Conservation (phyloP, 2,888 invertebrate genomes). For the Caenorhabditis auriculariae region DNA sequence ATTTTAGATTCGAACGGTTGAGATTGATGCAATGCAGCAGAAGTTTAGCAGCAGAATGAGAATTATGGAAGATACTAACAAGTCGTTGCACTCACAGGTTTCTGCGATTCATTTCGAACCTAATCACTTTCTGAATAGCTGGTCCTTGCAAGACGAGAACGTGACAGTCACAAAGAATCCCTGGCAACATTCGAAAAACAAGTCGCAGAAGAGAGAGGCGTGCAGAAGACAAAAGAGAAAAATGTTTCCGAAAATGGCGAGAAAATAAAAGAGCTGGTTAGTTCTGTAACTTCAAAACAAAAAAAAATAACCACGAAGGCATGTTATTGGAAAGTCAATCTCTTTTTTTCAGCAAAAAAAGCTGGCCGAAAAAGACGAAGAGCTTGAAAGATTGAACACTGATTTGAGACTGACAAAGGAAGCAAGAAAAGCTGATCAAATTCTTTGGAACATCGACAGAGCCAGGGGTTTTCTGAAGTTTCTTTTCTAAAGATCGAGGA, state of each 20-base stretch:
- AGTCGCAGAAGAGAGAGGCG: constrained; percentile 25
- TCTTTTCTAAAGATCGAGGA: neutral
- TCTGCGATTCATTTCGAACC: no score
- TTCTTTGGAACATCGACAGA: constrained; percentile 48
- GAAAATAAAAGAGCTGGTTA: constrained; percentile 40
- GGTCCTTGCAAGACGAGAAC: constrained; percentile 58
- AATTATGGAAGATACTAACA: constrained; percentile 64
- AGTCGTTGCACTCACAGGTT: constrained; percentile 60
- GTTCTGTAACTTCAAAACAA: constrained; percentile 9
- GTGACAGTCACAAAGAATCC: constrained; percentile 56
- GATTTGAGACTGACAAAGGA: constrained; percentile 56
- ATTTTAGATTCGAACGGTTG: constrained; percentile 45
- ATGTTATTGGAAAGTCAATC: neutral
- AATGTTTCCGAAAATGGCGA: constrained; percentile 22
- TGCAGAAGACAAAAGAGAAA: constrained; percentile 36
- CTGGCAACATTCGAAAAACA: constrained; percentile 43
- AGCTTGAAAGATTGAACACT: constrained; percentile 72
- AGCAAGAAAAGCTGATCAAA: constrained; percentile 57
- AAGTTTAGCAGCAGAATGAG: constrained; percentile 62
- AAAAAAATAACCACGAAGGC: constrained; percentile 1
- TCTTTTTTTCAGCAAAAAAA: constrained; percentile 71
- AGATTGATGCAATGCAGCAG: constrained; percentile 61
- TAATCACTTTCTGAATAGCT: no score
- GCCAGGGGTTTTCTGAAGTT: constrained; percentile 10
- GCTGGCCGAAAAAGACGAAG: constrained; percentile 77